Percentiles rank a stretch among this genome's conserved stretches.
These are phyloP conservation scores for Marmota monax DNA, from an alignment of 2,113 vertebrate genomes.

Conservation along the genomic window DNA sequence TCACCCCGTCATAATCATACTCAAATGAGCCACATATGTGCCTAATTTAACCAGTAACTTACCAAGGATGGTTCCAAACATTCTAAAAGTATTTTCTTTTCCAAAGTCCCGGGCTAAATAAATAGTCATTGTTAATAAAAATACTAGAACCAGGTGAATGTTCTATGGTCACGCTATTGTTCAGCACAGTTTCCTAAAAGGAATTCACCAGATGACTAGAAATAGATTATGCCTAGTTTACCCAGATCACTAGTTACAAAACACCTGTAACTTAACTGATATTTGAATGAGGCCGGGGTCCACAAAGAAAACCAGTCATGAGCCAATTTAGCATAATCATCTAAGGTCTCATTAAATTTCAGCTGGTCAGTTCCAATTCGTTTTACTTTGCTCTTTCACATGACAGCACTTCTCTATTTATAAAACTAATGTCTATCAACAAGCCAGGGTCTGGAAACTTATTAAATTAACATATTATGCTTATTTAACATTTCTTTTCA, in stretches of 20 bases:
- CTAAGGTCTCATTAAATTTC: slow-evolving; percentile 15
- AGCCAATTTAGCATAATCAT: not conserved
- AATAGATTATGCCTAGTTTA: not conserved
- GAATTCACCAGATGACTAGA: not conserved
- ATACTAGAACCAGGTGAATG: not conserved
- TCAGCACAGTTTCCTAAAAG: not conserved
- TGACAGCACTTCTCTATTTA: slow-evolving; percentile 16
- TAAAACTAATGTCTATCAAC: slow-evolving; percentile 18
- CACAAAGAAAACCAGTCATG: not conserved
- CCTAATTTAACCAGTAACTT: not conserved
- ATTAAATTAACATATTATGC: slow-evolving; percentile 9
- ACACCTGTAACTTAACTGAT: not conserved
- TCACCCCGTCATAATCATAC: not conserved
- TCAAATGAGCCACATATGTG: not conserved
- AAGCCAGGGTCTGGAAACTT: not conserved
- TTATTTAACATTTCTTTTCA: slow-evolving; percentile 37
- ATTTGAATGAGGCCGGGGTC: not conserved
- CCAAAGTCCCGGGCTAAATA: not conserved
- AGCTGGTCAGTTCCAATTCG: slow-evolving; percentile 34
- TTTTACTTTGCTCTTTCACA: slow-evolving; percentile 3
- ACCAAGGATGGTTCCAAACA: not conserved
- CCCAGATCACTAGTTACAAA: not conserved
- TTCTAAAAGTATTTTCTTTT: slow-evolving; percentile 39
- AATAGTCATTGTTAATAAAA: not conserved
- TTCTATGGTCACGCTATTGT: not conserved